Evolutionary conservation across 92 coral and sea anemone species (phyloP), one percentile per base, ranked within the genome.

Genomic region (Zoanthus gigantus): DNA sequence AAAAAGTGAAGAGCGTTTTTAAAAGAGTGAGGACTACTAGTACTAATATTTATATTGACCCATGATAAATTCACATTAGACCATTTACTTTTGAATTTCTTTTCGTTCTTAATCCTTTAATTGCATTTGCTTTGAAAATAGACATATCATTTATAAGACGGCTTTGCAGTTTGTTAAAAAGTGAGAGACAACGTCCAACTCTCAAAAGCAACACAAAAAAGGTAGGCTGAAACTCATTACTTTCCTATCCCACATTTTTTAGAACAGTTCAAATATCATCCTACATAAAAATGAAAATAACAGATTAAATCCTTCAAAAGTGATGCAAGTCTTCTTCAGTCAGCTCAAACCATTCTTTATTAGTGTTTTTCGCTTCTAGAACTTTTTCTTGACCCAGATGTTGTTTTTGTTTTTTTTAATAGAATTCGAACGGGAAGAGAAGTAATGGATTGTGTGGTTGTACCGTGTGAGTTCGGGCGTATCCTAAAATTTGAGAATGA

Each of bases 391-490:
- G 48, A 76, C 16, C 23, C 18, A 17, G 57, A 5, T 16, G 84
- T 61, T 60, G 34, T 12, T 18, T 12, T 18, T 18, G 56, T 47
- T 18, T 65, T 61, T 63, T 63, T n/a, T 4, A 63, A 60, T 14
- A 79, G 71, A 53, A 79, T 17, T 37, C 10, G 84, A 79, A 23
- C 17, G 47, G 18, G 16, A 18, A 18, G 37, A 32, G 47, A 47
- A 81, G 18, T 45, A 45, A 67, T 81, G 75, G 42, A 65, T 8
- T 65, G 16, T 30, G 57, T 7, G 0, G 56, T 50, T 7, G 9
- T 67, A 46, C 85, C 85, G 60, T 17, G 44, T 34, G 75, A 81
- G 13, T 47, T 81, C 75, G 85, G 85, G 75, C 75, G 75, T 81
- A 66, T 81, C 63, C 85, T 81, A 8, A n/a, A 53, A 31, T 34